Percentiles rank a stretch among this genome's conserved stretches.
phyloP scores from a whole-genome alignment of 2,797 vertebrate genomes.

The Aplochiton taeniatus region DNA sequence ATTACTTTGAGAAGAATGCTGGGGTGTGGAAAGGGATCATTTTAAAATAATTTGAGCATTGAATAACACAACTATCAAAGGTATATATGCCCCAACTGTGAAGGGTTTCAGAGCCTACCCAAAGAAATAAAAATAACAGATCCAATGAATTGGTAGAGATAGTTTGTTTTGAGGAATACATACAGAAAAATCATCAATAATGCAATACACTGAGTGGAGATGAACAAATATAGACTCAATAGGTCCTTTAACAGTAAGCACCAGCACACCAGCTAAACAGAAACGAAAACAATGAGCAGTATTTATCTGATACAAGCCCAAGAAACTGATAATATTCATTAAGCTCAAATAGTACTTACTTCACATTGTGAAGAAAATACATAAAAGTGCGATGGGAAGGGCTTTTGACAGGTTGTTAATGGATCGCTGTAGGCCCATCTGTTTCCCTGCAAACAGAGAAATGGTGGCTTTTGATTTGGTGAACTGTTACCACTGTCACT shows the following conservation, averaged over 20 bases:
- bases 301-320: slow-evolving; percentile 71
- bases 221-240: slow-evolving; percentile 57
- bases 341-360: slow-evolving; percentile 64
- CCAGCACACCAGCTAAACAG: slow-evolving; percentile 44
- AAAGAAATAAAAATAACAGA: slow-evolving; percentile 57
- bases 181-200: slow-evolving; percentile 58
- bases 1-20: no score
- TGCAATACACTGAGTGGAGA: slow-evolving; percentile 54
- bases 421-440: slow-evolving; percentile 87
- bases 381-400: slow-evolving; percentile 81
- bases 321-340: slow-evolving; percentile 76
- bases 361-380: slow-evolving; percentile 72
- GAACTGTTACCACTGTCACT: slow-evolving; percentile 89
- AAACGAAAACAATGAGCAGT: slow-evolving; percentile 52
- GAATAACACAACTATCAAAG: slow-evolving; percentile 48
- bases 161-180: slow-evolving; percentile 56
- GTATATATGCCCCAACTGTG: slow-evolving; percentile 49
- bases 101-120: slow-evolving; percentile 35
- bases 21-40: no score
- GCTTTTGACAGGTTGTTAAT: slow-evolving; percentile 87
- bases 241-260: slow-evolving; percentile 65
- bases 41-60: slow-evolving; percentile 65
- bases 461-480: slow-evolving; percentile 79
- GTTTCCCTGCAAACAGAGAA: slow-evolving; percentile 84
- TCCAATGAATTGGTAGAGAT: slow-evolving; percentile 51